phyloP scores from a whole-genome alignment of 2,888 invertebrate species.

The Noctua fimbriata region DNA sequence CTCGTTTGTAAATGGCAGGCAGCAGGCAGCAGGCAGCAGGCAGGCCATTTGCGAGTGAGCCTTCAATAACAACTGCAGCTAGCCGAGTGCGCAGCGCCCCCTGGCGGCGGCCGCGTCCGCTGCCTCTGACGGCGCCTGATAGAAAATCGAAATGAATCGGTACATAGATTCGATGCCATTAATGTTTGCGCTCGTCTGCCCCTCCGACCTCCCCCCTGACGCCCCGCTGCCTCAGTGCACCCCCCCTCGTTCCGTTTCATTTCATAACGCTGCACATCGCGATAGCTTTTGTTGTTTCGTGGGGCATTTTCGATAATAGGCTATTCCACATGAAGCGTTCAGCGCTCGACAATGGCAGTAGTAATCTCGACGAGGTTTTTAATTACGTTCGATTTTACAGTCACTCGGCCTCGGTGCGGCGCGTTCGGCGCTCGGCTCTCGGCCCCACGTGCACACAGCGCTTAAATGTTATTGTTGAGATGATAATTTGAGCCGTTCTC shows the following conservation, averaged over 20 bases:
- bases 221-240: slow-evolving; percentile 13
- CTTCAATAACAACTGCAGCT: slow-evolving; percentile 32
- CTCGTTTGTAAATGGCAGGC: slow-evolving; percentile 27
- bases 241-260: slow-evolving; percentile 66
- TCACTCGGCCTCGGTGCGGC: slow-evolving; percentile 42
- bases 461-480: slow-evolving; percentile 56
- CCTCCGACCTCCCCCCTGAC: slow-evolving; percentile 19
- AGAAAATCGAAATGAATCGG: slow-evolving; percentile 76
- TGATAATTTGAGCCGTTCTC: slow-evolving; percentile 53
- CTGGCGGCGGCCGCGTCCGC: slow-evolving; percentile 68
- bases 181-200: slow-evolving; percentile 62
- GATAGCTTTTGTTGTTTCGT: slow-evolving; percentile 67
- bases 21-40: slow-evolving; percentile 33
- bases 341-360: slow-evolving; percentile 64
- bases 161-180: slow-evolving; percentile 66
- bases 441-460: slow-evolving; percentile 46
- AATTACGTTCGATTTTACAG: slow-evolving; percentile 70
- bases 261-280: slow-evolving; percentile 66
- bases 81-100: slow-evolving; percentile 15
- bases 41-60: slow-evolving; percentile 41
- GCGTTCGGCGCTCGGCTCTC: slow-evolving; percentile 40
- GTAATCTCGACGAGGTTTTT: slow-evolving; percentile 68
- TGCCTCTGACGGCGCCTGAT: slow-evolving; percentile 76
- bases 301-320: slow-evolving; percentile 73
- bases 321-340: slow-evolving; percentile 70